Percentiles rank a stretch among this genome's conserved stretches.
Conservation (phyloP, 2,888 invertebrate genomes). For the Stenotaenia linearis region DNA sequence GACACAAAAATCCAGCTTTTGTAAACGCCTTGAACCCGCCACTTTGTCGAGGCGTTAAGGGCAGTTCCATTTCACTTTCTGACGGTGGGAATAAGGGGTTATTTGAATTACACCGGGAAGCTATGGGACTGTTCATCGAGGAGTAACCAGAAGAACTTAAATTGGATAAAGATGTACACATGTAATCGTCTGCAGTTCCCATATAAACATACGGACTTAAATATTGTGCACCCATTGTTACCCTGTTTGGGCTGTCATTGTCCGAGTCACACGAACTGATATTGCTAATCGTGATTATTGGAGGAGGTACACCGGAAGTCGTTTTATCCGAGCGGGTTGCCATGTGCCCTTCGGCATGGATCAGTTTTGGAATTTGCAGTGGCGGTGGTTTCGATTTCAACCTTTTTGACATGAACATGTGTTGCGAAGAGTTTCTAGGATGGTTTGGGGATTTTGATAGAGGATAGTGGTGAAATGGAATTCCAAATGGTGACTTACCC, state of each 20-base stretch:
- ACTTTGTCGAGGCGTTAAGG: constrained; percentile 7
- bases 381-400: constrained; percentile 40
- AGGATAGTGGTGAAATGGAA: not conserved
- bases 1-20: constrained; percentile 19
- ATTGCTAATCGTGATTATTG: constrained; percentile 60
- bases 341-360: not conserved
- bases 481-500: not conserved
- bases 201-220: constrained; percentile 60
- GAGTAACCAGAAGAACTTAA: constrained; percentile 77
- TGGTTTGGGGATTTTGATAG: not conserved
- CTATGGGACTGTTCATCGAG: constrained; percentile 77
- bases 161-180: constrained; percentile 75
- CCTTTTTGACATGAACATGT: not conserved
- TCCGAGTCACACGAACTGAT: constrained; percentile 71
- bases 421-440: not conserved
- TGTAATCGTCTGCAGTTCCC: constrained; percentile 53
- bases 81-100: constrained; percentile 71
- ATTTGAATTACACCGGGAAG: constrained; percentile 72
- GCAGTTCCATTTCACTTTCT: constrained; percentile 45
- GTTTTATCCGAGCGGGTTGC: not conserved
- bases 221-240: constrained; percentile 55
- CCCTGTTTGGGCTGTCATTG: constrained; percentile 55
- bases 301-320: constrained; percentile 39
- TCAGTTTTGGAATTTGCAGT: constrained; percentile 35
- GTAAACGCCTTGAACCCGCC: not conserved